A percentile compares a stretch with the other conserved stretches of the same genome.
These are phyloP conservation scores for Megalurothrips usitatus DNA, from an alignment of 2,888 invertebrate genomes.

Conservation along the genomic window DNA sequence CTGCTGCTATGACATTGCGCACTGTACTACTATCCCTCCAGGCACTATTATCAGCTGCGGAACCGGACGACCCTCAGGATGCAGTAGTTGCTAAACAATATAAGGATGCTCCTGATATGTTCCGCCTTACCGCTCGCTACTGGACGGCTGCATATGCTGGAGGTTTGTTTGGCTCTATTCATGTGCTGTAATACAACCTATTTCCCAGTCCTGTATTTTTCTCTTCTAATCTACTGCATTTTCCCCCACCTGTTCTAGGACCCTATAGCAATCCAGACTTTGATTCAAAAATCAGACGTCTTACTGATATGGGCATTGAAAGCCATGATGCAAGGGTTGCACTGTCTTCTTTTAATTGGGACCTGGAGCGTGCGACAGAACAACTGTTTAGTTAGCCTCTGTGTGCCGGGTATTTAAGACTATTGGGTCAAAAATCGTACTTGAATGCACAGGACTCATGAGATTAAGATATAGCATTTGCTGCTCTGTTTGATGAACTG, in stretches of 20 bases:
- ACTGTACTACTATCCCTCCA: conserved; percentile 94
- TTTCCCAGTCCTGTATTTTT: conserved; percentile 16
- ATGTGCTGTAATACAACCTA: background rate
- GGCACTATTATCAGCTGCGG: conserved; percentile 86
- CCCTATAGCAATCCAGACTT: conserved; percentile 71
- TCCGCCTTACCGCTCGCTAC: conserved; percentile 85
- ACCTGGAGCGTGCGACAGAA: conserved; percentile 87
- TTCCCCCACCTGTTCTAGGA: conserved; percentile 50
- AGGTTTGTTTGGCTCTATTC: conserved; percentile 38
- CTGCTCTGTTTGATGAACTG: background rate
- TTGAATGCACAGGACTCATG: background rate
- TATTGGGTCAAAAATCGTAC: background rate
- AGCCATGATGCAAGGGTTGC: conserved; percentile 85
- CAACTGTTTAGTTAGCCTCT: conserved; percentile 70
- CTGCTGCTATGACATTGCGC: conserved; percentile 95
- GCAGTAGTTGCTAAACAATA: conserved; percentile 97
- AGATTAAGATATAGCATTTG: background rate
- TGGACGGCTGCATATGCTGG: conserved; percentile 95
- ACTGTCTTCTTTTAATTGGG: conserved; percentile 89
- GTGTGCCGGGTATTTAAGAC: conserved; percentile 29
- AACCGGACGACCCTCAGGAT: conserved; percentile 91
- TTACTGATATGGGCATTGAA: conserved; percentile 92
- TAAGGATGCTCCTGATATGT: conserved; percentile 82
- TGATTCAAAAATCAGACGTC: conserved; percentile 79
- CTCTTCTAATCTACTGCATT: conserved; percentile 2